A percentile compares a stretch with the other conserved stretches of the same genome.
Evolutionary conservation across 2,797 vertebrate species (phyloP).

Genomic region (Chromis chromis): DNA sequence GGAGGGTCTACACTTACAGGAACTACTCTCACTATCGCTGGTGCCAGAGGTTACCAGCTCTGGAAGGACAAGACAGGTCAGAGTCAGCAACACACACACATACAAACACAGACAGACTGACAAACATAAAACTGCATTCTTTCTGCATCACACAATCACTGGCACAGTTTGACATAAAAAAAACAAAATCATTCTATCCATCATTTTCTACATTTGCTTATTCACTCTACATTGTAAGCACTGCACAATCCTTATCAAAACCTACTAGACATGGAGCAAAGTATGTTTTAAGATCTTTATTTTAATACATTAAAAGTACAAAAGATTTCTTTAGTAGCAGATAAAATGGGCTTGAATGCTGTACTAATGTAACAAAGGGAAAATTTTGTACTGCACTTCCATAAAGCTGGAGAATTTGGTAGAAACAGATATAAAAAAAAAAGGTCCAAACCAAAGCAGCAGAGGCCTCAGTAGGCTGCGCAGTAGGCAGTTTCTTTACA

Average conservation of each 20-base stretch:
- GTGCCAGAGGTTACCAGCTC: slow-evolving; percentile 98
- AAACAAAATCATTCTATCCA: slow-evolving; percentile 12
- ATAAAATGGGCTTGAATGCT: too few species aligned
- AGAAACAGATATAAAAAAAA: too few species aligned
- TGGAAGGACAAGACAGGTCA: slow-evolving; percentile 92
- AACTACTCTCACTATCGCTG: slow-evolving; percentile 98
- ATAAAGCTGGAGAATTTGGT: too few species aligned
- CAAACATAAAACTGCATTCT: slow-evolving; percentile 22
- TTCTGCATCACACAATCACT: slow-evolving; percentile 1
- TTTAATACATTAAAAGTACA: background rate
- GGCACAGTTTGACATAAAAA: background rate
- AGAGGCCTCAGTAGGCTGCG: too few species aligned
- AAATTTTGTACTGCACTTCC: too few species aligned
- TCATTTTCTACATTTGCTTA: background rate
- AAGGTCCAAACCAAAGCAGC: too few species aligned
- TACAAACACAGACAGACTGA: slow-evolving; percentile 24
- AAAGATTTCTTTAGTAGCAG: too few species aligned
- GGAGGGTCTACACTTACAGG: slow-evolving; percentile 91
- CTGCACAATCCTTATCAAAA: background rate
- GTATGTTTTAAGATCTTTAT: background rate
- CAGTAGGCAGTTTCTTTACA: background rate
- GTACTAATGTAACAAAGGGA: too few species aligned
- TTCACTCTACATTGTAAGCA: background rate
- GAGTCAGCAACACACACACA: slow-evolving; percentile 83
- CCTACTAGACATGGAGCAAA: background rate